Conservation (phyloP, 2,797 vertebrate genomes). For the Paramormyrops hopkinsi region DNA sequence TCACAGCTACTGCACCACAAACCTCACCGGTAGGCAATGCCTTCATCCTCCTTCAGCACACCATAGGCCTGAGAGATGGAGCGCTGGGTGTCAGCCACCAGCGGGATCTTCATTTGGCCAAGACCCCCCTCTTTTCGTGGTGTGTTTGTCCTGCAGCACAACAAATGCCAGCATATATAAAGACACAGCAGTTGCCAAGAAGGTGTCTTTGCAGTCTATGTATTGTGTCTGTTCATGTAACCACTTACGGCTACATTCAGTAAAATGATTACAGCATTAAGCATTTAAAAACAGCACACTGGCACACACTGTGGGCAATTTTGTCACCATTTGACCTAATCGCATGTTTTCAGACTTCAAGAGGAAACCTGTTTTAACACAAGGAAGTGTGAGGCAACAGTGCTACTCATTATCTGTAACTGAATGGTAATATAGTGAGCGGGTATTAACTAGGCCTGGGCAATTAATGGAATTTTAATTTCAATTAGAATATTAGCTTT, state of each 20-base stretch:
- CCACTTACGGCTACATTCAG: too few relatives aligned
- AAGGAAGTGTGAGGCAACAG: background rate
- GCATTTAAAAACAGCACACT: background rate
- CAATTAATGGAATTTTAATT: background rate
- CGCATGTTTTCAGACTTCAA: background rate
- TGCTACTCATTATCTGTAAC: background rate
- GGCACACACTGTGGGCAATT: background rate
- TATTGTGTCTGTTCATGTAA: background rate
- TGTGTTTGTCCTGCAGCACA: slow-evolving; percentile 74
- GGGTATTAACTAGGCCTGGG: background rate
- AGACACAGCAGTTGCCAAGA: background rate
- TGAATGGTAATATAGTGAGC: background rate
- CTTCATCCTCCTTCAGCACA: slow-evolving; percentile 88
- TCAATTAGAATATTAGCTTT: background rate
- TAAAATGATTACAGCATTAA: background rate
- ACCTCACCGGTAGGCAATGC: slow-evolving; percentile 85
- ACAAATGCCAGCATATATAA: background rate
- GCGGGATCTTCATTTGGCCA: slow-evolving; percentile 85
- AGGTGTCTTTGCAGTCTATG: background rate
- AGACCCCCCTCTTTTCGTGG: slow-evolving; percentile 87
- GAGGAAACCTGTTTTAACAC: background rate
- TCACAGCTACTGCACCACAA: background rate
- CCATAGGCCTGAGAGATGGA: slow-evolving; percentile 83
- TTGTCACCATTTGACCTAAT: background rate
- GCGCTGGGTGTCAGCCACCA: slow-evolving; percentile 78